Conservation (phyloP, 1,140 invertebrate genomes). For the Drosophila funebris region DNA sequence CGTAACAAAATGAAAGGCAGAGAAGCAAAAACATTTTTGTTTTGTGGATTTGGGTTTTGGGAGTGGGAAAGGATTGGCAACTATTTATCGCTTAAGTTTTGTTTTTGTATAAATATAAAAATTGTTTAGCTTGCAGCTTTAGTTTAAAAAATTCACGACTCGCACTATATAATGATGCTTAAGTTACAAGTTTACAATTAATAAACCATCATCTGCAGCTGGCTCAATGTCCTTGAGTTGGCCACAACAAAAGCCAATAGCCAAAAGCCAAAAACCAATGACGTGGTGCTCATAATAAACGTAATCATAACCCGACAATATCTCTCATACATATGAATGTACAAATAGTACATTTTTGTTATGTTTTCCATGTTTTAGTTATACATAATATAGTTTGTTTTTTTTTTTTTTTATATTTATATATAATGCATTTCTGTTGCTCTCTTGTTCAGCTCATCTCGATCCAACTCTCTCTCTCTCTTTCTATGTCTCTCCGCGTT, state of each 20-base stretch:
- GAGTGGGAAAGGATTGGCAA: slow-evolving; percentile 15
- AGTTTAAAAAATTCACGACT: slow-evolving; percentile 54
- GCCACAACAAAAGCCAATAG: slow-evolving; percentile 37
- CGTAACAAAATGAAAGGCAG: slow-evolving; percentile 54
- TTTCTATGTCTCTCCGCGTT: slow-evolving; percentile 25
- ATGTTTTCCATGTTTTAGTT: slow-evolving; percentile 50
- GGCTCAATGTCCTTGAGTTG: slow-evolving; percentile 41
- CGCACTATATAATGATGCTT: slow-evolving; percentile 47
- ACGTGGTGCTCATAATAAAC: slow-evolving; percentile 31
- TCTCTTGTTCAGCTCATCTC: slow-evolving; percentile 34
- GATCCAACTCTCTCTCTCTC: slow-evolving; percentile 18
- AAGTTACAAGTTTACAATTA: slow-evolving; percentile 60
- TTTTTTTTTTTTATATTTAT: slow-evolving; percentile 51
- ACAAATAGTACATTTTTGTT: slow-evolving; percentile 62
- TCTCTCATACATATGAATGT: slow-evolving; percentile 40
- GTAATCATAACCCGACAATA: slow-evolving; percentile 44
- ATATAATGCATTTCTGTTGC: slow-evolving; percentile 74
- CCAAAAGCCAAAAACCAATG: slow-evolving; percentile 34
- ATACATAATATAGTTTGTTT: slow-evolving; percentile 73
- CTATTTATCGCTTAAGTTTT: slow-evolving; percentile 33
- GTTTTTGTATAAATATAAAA: slow-evolving; percentile 69
- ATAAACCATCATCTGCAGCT: slow-evolving; percentile 41
- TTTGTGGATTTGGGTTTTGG: neutral
- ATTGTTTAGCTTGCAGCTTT: slow-evolving; percentile 69
- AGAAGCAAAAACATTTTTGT: slow-evolving; percentile 18